Evolutionary conservation across 2,888 invertebrate genomes (phyloP), one percentile per base, ranked within the genome.

Genomic region (Sphaerophoria rueppellii): DNA sequence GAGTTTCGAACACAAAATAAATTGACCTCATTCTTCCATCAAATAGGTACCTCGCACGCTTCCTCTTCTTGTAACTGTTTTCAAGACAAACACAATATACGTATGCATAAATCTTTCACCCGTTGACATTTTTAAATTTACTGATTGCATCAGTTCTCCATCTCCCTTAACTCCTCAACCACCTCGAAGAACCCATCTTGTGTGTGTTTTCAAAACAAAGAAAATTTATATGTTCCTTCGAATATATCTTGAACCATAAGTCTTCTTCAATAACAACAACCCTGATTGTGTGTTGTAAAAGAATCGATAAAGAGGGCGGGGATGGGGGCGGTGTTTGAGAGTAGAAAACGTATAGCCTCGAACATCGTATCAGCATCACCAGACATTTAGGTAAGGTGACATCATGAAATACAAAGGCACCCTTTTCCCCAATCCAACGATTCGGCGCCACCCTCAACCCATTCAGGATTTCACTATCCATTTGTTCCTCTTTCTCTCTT

Each of bases 51-150:
- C 24, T 50, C 55, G 46, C 46, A 16, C 24, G 9, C 40, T 48
- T 7, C 9, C 12, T 43, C 43, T 43, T 9, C 24, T 12, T 52
- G 50, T 40, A 16, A 43, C 50, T 34, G 12, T n/a, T 37, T 37
- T 35, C 40, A 40, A 24, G 60, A 67, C 52, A 37, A 60, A 65
- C 43, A 34, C 32, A 57, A 24, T 61, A 54, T 52, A 48, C 16
- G 34, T 71, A 57, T 74, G 67, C 60, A 83, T 83, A 83, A 83
- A 83, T 83, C 82, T 67, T 71, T 83, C 74, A 77, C 70, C 50
- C 79, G 71, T 71, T 71, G 82, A 75, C 79, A 71, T 71, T 79
- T 79, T 82, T 67, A 79, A 78, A 82, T 71, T 79, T 79, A 79
- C 82, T 75, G 82, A 82, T 82, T 82, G 78, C 82, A 75, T 82